Conservation (phyloP, 2,113 vertebrate genomes). For the Phyllostomus discolor region DNA sequence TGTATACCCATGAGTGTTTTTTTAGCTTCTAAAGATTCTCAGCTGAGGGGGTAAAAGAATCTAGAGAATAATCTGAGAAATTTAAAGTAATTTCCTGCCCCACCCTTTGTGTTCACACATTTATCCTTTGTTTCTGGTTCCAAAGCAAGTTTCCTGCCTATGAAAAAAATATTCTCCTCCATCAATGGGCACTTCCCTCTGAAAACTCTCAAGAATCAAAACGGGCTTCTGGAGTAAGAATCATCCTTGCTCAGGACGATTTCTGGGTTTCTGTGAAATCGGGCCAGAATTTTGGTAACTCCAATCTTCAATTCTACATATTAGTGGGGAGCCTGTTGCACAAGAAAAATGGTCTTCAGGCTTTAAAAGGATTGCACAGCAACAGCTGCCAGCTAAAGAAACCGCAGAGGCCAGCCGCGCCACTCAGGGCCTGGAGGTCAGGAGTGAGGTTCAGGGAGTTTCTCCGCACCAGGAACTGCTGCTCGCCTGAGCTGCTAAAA, state of each 20-base stretch:
- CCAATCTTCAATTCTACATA: background rate
- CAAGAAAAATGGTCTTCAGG: background rate
- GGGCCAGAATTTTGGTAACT: background rate
- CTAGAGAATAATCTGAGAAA: background rate
- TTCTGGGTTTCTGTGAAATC: background rate
- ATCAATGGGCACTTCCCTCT: background rate
- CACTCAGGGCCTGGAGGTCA: background rate
- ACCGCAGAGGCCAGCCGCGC: background rate
- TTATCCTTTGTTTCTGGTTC: background rate
- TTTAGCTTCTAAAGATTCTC: background rate
- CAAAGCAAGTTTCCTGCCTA: background rate
- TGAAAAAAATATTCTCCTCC: background rate
- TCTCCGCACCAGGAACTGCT: background rate
- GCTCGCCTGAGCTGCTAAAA: background rate
- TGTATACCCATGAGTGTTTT: background rate
- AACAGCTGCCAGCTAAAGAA: background rate
- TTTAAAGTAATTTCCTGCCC: background rate
- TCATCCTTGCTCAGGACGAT: background rate
- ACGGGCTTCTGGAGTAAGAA: background rate
- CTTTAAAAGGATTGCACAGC: background rate
- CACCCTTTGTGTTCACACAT: background rate
- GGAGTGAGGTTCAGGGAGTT: background rate
- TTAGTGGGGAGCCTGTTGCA: background rate
- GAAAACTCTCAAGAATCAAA: background rate
- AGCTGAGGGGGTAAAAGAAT: background rate